Evolutionary conservation across 1,140 invertebrate species (phyloP).

Genomic region (Nephotettix cincticeps): DNA sequence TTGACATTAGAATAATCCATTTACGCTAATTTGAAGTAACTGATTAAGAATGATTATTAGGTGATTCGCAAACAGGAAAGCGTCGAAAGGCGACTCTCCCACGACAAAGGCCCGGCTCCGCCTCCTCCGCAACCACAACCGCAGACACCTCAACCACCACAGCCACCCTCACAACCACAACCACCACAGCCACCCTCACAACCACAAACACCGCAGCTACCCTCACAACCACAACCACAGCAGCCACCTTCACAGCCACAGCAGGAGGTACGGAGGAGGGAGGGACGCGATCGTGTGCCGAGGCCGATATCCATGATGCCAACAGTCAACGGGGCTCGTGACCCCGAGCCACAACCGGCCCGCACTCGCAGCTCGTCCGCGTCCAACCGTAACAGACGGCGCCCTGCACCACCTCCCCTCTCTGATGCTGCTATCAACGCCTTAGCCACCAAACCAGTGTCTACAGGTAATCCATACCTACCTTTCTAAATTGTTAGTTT

Average conservation of each 20-base stretch:
- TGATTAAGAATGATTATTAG: no score
- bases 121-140: background rate
- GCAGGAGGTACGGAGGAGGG: background rate
- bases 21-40: no score
- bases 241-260: background rate
- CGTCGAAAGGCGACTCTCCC: constrained; percentile 39
- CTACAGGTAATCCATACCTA: constrained; percentile 9
- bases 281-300: background rate
- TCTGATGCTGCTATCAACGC: constrained; percentile 36
- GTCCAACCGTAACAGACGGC: constrained; percentile 40
- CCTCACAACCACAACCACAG: background rate
- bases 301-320: constrained; percentile 36
- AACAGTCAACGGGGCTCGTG: constrained; percentile 27
- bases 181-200: background rate
- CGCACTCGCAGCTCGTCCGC: constrained; percentile 40
- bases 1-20: no score
- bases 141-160: background rate
- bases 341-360: background rate
- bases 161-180: background rate
- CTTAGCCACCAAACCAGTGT: constrained; percentile 29
- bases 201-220: background rate
- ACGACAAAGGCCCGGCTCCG: constrained; percentile 70
- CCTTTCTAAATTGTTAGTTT: no score
- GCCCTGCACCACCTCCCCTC: constrained; percentile 41
- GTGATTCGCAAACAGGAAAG: constrained; percentile 30